Percentiles rank a stretch among this genome's conserved stretches.
Evolutionary conservation across 2,797 vertebrate genomes (phyloP).

Genomic region (Leptoclinus maculatus): DNA sequence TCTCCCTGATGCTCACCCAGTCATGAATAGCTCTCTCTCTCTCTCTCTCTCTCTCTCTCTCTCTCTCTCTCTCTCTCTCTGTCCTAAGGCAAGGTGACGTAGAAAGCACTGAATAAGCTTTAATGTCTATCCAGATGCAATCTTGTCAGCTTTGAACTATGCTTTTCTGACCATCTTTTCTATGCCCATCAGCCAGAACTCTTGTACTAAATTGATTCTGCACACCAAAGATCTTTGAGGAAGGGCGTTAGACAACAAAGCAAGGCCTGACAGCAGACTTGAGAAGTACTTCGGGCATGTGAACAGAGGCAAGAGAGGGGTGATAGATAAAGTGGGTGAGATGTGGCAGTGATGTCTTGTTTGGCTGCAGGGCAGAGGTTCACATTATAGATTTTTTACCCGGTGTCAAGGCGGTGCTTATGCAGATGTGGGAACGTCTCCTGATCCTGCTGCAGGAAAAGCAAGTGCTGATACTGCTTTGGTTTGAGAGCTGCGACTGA

Average conservation of each 20-base stretch:
- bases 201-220: constrained; percentile 64
- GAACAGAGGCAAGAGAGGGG: constrained; percentile 37
- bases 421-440: not conserved
- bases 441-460: constrained; percentile 13
- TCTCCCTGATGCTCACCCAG: constrained; percentile 53
- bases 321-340: constrained; percentile 47
- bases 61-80: constrained; percentile 18
- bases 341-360: constrained; percentile 52
- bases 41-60: constrained; percentile 19
- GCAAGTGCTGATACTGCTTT: constrained; percentile 13
- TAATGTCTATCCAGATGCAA: constrained; percentile 54
- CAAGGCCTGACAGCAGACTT: constrained; percentile 43
- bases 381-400: constrained; percentile 40
- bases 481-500: constrained; percentile 25
- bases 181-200: constrained; percentile 52
- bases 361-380: constrained; percentile 48
- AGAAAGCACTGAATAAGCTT: constrained; percentile 62
- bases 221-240: constrained; percentile 42
- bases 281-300: constrained; percentile 40
- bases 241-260: constrained; percentile 37
- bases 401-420: constrained; percentile 10
- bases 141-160: constrained; percentile 62
- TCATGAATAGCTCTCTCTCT: constrained; percentile 50
- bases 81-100: constrained; percentile 58
- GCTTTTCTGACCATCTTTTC: constrained; percentile 61